Evolutionary conservation across 2,888 invertebrate species (phyloP), one percentile per base, ranked within the genome.

Genomic region (Xylocampa areola): DNA sequence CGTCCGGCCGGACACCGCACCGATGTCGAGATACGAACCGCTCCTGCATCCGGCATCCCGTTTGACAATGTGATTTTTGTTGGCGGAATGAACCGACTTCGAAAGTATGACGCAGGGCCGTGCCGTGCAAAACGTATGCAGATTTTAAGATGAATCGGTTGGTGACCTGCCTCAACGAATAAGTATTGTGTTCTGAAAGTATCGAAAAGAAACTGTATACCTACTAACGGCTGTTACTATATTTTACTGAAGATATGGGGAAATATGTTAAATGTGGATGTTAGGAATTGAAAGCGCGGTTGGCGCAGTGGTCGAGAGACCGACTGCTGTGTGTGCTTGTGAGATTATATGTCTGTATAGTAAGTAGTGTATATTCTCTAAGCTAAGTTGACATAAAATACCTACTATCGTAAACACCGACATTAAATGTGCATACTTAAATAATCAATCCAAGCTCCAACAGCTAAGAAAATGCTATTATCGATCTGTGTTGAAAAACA

Each of bases 1-100:
- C 75, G 79, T 65, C 75, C 76, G 69, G 77, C 74, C 79, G 80
- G 77, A 68, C 80, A 67, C 77, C 71, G 75, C 70, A 25, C 66
- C 71, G 78, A 70, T 75, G 76, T 52, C 72, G 73, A 78, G 84
- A 84, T 84, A 77, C 68, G 69, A 61, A 68, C 79, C 64, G 74
- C 70, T 68, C 80, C 79, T 77, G 82, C 79, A 82, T 81, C 83
- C 81, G 78, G 73, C 72, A 68, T 71, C 66, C 68, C 67, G 66
- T 70, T 60, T 52, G 59, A 81, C 81, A 82, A 81, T 80, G 72
- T 76, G 78, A 77, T 72, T 77, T 81, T 85, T 85, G 86, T 83
- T 81, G 72, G 66, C 68, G 58, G 73, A 77, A 76, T 74, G 68
- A 58, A 50, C 68, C 8, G 37, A 47, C 41, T 49, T 50, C 37